Evolutionary conservation across 2,113 vertebrate genomes (phyloP).

Genomic region (Leucopsar rothschildi): DNA sequence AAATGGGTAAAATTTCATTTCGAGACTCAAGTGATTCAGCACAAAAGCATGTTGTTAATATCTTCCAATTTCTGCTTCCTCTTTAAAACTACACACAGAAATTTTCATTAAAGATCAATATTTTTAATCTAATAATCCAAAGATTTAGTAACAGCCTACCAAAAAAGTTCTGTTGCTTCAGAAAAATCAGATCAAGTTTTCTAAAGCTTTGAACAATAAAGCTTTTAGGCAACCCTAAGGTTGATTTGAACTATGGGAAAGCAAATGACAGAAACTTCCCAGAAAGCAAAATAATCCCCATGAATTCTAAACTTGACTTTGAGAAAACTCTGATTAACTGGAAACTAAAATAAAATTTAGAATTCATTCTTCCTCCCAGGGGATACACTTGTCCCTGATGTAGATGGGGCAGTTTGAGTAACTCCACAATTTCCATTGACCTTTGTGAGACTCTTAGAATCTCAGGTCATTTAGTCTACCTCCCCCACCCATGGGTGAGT

Average conservation of each 20-base stretch:
- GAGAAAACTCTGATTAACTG: background rate
- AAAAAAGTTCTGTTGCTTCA: background rate
- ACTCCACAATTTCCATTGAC: background rate
- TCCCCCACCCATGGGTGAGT: fast-evolving
- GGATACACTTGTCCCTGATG: background rate
- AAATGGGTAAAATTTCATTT: background rate
- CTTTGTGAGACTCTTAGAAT: background rate
- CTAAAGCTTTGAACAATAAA: background rate
- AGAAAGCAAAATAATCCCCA: background rate
- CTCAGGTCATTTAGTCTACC: background rate
- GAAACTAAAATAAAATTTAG: background rate
- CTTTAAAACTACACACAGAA: background rate
- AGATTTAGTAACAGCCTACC: background rate
- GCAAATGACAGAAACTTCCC: background rate
- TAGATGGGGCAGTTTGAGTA: background rate
- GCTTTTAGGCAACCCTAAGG: background rate
- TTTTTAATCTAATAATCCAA: background rate
- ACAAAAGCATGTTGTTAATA: background rate
- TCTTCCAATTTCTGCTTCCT: background rate
- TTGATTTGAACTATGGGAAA: background rate
- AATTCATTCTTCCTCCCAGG: background rate
- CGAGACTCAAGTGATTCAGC: background rate
- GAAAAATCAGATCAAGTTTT: background rate
- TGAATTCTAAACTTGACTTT: background rate
- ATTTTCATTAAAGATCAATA: background rate